Evolutionary conservation across 2,888 invertebrate genomes (phyloP), one percentile per base, ranked within the genome.

Genomic region (Pecten maximus): DNA sequence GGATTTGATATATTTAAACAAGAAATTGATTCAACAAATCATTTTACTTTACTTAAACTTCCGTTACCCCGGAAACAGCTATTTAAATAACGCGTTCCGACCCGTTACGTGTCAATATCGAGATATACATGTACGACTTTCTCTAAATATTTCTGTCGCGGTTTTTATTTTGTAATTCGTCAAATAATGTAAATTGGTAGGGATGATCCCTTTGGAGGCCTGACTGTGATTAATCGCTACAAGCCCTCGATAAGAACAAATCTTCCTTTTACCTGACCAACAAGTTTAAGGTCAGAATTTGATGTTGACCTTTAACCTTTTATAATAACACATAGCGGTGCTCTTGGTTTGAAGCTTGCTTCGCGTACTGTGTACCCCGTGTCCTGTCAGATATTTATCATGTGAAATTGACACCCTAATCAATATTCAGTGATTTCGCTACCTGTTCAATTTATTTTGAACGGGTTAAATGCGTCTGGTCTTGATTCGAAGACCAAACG

Each of bases 101-200:
- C 74, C 28, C 74, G 74, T 74, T 74, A 28, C 74, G 74, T 74
- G 74, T 74, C 35, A 74, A 74, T 23, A 74, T 74, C 2, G 0
- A 35, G 74, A 74, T 74, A 74, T 74, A 74, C 74, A 74, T 12
- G 23, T 74, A 28, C 28, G 0, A 74, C 74, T 74, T 74, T 74
- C 74, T 10, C 28, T 35, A 74, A 74, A 74, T 74, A 74, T 74
- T 74, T 74, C 74, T 35, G 74, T 74, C 74, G 74, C 35, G 74
- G 35, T 23, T 74, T 74, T 74, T 74, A 74, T 35, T 35, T 74
- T 74, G 74, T 74, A 74, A 74, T 74, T 74, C 74, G 74, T 74
- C 74, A 74, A 74, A 74, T 19, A 35, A 74, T 35, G 74, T 74
- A 74, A 74, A 74, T 74, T 74, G 74, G 28, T 23, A 12, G 35